phyloP scores from a whole-genome alignment of 1,140 invertebrate genomes.

The Orchestia grillus region DNA sequence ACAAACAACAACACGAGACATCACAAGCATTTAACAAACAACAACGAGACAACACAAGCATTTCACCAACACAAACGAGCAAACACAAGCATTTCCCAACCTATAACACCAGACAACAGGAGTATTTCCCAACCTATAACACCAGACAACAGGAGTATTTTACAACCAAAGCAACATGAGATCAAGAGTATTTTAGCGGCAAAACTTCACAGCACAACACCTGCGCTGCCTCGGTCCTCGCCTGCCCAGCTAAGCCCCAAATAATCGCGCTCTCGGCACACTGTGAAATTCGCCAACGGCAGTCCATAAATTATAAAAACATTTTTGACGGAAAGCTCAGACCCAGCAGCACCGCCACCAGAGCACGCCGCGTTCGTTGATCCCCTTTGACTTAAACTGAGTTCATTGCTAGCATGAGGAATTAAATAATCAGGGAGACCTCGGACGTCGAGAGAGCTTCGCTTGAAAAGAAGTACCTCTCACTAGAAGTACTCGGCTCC shows the following conservation, averaged over 20 bases:
- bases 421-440: neutral
- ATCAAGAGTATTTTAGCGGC: neutral
- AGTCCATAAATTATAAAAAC: neutral
- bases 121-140: too few relatives aligned
- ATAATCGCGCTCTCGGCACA: neutral
- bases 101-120: too few relatives aligned
- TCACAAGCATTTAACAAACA: too few relatives aligned
- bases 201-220: neutral
- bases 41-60: neutral
- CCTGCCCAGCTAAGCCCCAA: neutral
- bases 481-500: too few relatives aligned
- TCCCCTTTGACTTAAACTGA: neutral
- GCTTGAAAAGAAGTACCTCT: too few relatives aligned
- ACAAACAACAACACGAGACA: too few relatives aligned
- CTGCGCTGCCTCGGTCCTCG: neutral
- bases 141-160: too few relatives aligned
- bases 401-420: neutral
- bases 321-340: neutral
- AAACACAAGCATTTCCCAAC: neutral
- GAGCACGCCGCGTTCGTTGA: neutral
- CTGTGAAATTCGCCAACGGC: neutral
- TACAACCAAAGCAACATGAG: too few relatives aligned
- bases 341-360: neutral
- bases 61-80: neutral
- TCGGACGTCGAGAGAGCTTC: neutral